Evolutionary conservation across 1,140 invertebrate genomes (phyloP), one percentile per base, ranked within the genome.

Genomic region (Drosophila equinoxialis): DNA sequence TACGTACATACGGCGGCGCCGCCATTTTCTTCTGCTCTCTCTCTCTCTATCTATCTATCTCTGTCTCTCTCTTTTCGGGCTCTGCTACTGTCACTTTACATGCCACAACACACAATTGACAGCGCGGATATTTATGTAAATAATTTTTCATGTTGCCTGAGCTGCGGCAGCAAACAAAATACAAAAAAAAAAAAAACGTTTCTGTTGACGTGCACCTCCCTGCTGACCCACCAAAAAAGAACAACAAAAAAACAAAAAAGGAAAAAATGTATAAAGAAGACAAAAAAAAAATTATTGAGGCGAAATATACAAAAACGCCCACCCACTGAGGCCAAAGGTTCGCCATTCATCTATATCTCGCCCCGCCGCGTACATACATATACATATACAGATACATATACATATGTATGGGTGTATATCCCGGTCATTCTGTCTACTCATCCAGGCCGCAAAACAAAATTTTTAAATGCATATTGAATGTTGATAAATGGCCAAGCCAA

Each of bases 51-150:
- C 26, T 26, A 4, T 26, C 26, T 26, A 3, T 26, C 26, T 26
- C 26, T 26, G 2, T 26, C 26, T 20, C 26, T 23, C 23, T 26
- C 23, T 26, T 26, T 26, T n/a, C 26, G 37, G 63, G 45, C 60
- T 55, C 74, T 87, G 83, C 83, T 84, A 80, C 83, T 87, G 82
- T 86, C 82, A 86, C 79, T 87, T 86, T 86, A 87, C 82, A 86
- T 86, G 82, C 83, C 82, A 86, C 82, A 86, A 86, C 82, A 86
- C 83, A 86, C 82, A 86, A 86, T 86, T 86, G 82, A 86, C 82
- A 87, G 82, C 82, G 83, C 83, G 83, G 79, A 86, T 86, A 86
- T 86, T 86, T 86, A 86, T 86, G 82, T 86, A 86, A 86, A 86
- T 86, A 86, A 86, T 86, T 87, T 86, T 86, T 86, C 83, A 86